phyloP scores from a whole-genome alignment of 2,888 invertebrate genomes.

The Dicycla oo region DNA sequence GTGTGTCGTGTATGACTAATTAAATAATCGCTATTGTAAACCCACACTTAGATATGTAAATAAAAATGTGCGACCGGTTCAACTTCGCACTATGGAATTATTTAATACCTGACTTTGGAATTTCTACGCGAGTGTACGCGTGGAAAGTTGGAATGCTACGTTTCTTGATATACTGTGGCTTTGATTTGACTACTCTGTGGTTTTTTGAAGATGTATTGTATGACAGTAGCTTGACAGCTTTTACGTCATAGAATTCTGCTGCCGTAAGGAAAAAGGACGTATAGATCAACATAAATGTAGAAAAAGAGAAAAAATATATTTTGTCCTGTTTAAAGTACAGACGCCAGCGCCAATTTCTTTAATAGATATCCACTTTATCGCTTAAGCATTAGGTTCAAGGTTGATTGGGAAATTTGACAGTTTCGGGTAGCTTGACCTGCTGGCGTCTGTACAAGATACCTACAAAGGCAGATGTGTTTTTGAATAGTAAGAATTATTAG shows the following conservation, averaged over 20 bases:
- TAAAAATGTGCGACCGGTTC: slow-evolving; percentile 60
- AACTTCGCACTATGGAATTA: slow-evolving; percentile 59
- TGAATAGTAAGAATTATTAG: too few relatives aligned
- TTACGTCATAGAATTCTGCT: background rate
- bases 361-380: too few relatives aligned
- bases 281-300: too few relatives aligned
- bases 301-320: too few relatives aligned
- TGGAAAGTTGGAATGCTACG: background rate
- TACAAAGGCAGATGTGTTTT: too few relatives aligned
- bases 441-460: too few relatives aligned
- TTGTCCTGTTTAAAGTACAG: too few relatives aligned
- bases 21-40: slow-evolving; percentile 80
- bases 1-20: slow-evolving; percentile 70
- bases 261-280: too few relatives aligned
- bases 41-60: slow-evolving; percentile 76
- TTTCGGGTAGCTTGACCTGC: too few relatives aligned
- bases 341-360: too few relatives aligned
- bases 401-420: too few relatives aligned
- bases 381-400: too few relatives aligned
- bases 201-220: slow-evolving; percentile 1
- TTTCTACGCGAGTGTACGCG: slow-evolving; percentile 25
- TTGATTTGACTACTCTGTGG: slow-evolving; percentile 21
- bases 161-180: slow-evolving; percentile 1
- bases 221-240: slow-evolving; percentile 9
- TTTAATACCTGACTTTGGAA: slow-evolving; percentile 30